Base-by-base conservation (phyloP, 2,797 vertebrate genomes). In the Tamandua tetradactyla region DNA sequence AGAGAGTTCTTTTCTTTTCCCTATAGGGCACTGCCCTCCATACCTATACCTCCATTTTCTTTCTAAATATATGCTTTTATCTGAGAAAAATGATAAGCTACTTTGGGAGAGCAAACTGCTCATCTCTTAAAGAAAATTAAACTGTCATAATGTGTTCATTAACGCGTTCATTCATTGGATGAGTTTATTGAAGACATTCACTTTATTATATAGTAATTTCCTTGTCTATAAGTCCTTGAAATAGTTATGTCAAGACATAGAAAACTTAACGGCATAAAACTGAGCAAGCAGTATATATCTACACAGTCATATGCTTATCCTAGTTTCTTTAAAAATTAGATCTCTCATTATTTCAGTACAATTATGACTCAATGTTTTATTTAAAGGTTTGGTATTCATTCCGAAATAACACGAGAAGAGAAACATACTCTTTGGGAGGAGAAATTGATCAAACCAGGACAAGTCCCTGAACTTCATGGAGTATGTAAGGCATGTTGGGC, bases 391-490 rank as follows among this genome's bases (percentile, higher is more conserved):
- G 96, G 98, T 72, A 96, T 97, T 91, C 96, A 96, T 95, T 97
- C 97, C 94, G 98, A 98, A 98, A 97, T 98, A 97, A 97, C 97
- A 82, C 62, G 95, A 92, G 94, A 79, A 42, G 88, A 98, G 96
- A 97, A 98, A 91, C 80, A 96, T 93, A 98, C 96, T 96, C 97
- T 98, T 92, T 98, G 97, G 97, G 95, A 96, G n/a, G n/a, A n/a
- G 94, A 98, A 97, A 97, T 96, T 98, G 96, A 98, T 98, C 97
- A 98, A 95, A 91, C 97, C 98, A 97, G 92, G 96, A 97, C 20
- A 96, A 97, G 84, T 97, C 96, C 55, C 69, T 98, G 89, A 97
- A 95, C 97, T 98, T 98, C 97, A 95, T 97, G 97, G 98, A 98
- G 93, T 98, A 98, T 93, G 74, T 97, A 92, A 96, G 97, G 71